Base-by-base conservation (phyloP, 2,113 vertebrate genomes). In the Rhizomys pruinosus region DNA sequence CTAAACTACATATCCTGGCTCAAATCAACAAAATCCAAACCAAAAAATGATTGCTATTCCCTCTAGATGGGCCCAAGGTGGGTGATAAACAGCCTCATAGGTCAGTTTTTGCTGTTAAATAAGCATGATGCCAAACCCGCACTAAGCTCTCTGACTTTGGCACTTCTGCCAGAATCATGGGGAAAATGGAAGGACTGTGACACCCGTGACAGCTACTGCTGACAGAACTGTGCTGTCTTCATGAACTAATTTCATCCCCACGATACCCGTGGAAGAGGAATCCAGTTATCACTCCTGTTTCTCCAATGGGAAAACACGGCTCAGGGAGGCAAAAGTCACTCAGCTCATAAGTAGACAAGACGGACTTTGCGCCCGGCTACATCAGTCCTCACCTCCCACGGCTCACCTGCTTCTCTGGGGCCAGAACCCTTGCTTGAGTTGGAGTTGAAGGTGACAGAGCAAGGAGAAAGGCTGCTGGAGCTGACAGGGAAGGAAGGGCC, bases 401-500 rank as follows among this genome's bases (percentile, higher is more conserved):
- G 79, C 95, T 94, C 69, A 95, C 96, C 94, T 94, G 90, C 89
- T 85, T 81, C 95, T 72, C 20, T 93, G 78, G 77, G 97, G 96
- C 92, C 92, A 94, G 55, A 96, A 66, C 96, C 97, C 81, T 96
- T 63, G 72, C 94, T 97, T 69, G 86, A 73, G 63, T 95, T 90
- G 39, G 97, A n/a, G 32, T 97, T 95, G 85, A 97, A 97, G 37
- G 98, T 98, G 34, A 95, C 73, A 39, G 98, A 96, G 2, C 97
- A 98, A 85, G 97, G 96, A 39, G 97, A 97, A 73, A 98, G 77
- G 63, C 98, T 98, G 44, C 98, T 98, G 27, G 98, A 98, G 93
- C 98, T 98, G 91, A 98, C 73, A 0, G 94, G 97, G 39, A 98
- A 19, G 27, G 97, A 98, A 61, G 96, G 97, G 90, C 96, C 97